These are phyloP conservation scores for Agraylea sexmaculata DNA, from an alignment of 1,140 invertebrate species.

Conservation along the genomic window DNA sequence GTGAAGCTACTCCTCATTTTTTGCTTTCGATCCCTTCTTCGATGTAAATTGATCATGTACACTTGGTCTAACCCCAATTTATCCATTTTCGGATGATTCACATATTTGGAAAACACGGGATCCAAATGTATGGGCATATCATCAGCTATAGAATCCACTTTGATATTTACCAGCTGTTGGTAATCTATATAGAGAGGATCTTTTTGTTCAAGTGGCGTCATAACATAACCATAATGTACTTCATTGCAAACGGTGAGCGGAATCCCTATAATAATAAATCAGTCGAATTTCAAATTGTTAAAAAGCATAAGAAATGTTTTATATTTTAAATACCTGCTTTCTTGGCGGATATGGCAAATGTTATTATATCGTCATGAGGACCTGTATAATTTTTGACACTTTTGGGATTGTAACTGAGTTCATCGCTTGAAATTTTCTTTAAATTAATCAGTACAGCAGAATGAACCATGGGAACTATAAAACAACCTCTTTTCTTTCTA, in stretches of 20 bases:
- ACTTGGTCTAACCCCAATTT: conserved; percentile 63
- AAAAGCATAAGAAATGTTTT: conserved; percentile 2
- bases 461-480: conserved; percentile 86
- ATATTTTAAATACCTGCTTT: conserved; percentile 39
- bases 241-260: conserved; percentile 73
- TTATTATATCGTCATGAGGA: conserved; percentile 87
- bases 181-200: conserved; percentile 52
- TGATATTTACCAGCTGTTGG: conserved; percentile 66
- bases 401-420: conserved; percentile 63
- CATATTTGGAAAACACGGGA: conserved; percentile 33
- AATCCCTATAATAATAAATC: conserved; percentile 41
- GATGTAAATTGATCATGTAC: conserved; percentile 83
- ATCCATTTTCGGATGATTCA: conserved; percentile 40
- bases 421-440: conserved; percentile 43
- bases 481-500: conserved; percentile 60
- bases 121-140: conserved; percentile 29
- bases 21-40: conserved; percentile 62
- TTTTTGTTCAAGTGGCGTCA: conserved; percentile 63
- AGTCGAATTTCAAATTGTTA: conserved; percentile 3
- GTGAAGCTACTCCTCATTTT: conserved; percentile 71
- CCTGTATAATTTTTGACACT: conserved; percentile 55
- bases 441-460: conserved; percentile 78
- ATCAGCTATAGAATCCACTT: conserved; percentile 40
- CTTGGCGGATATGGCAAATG: conserved; percentile 80
- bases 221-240: conserved; percentile 68